Base-by-base conservation (phyloP, 92 coral and sea anemone species). In the Porites evermanni region DNA sequence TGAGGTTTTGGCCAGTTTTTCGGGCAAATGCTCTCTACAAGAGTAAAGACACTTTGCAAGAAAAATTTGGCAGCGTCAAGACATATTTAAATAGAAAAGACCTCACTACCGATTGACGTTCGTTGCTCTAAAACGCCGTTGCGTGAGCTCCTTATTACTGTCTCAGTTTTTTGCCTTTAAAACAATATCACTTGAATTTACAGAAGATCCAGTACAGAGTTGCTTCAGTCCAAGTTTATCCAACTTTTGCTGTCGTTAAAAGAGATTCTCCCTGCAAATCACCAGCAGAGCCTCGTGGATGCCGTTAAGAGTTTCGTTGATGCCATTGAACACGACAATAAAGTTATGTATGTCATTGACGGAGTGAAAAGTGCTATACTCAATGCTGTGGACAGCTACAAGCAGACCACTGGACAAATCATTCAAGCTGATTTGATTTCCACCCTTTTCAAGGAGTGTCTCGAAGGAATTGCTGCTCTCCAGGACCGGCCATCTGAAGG, bases 231-330 rank as follows among this genome's bases (percentile, higher is more conserved):
- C 73, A 92, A 82, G 67, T 67, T 89, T 19, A 64, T 80, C 23
- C 93, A 89, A 72, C 80, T 86, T 18, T 11, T 89, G 4, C 47
- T 82, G 66, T 81, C 93, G 51, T 23, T 88, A 67, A 85, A 85
- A 77, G 82, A 56, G 54, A 13, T 54, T 66, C 83, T 85, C 7
- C 17, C 68, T 52, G 24, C 67, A 75, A 70, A 24, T 29, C 10
- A 65, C 11, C 68, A 85, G 47, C 17, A 53, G 24, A 38, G 20
- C 26, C 21, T 83, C 13, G 5, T 21, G 9, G 52, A 60, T 83
- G 53, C 53, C 19, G 64, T 74, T 7, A 53, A 53, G 72, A 83
- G 29, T 17, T 47, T 83, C 14, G 1, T 73, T 11, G 51, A 26
- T 17, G 47, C 38, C 50, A 14, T 50, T 21, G 12, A 51, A 20